phyloP scores from a whole-genome alignment of 2,888 invertebrate genomes.

The Amphiduros pacificus region DNA sequence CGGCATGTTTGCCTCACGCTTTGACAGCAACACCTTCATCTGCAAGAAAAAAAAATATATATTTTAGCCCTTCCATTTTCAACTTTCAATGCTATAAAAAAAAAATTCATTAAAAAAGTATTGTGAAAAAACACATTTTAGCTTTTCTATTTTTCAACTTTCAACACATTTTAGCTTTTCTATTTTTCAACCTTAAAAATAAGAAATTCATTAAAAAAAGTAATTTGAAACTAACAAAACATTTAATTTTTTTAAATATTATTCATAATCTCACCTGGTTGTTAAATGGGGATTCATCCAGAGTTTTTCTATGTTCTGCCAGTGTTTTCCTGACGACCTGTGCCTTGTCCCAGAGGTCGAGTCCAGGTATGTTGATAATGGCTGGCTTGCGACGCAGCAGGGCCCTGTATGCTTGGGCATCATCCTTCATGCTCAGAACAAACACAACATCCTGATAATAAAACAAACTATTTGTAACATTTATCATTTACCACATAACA shows the following conservation, averaged over 20 bases:
- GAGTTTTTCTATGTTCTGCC: constrained; percentile 51
- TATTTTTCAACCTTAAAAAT: too few relatives aligned
- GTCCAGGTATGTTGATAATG: constrained; percentile 38
- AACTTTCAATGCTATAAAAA: not conserved
- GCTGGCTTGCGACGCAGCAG: constrained; percentile 34
- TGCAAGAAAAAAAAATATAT: constrained; percentile 31
- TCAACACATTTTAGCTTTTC: too few relatives aligned
- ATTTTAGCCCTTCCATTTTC: not conserved
- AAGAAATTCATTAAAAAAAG: too few relatives aligned
- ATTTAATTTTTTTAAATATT: not conserved
- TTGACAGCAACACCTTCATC: constrained; percentile 57
- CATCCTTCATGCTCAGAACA: constrained; percentile 46
- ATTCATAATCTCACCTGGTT: constrained; percentile 49
- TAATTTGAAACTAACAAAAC: not conserved
- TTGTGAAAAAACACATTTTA: too few relatives aligned
- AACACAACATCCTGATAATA: constrained; percentile 52
- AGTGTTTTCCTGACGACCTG: constrained; percentile 52
- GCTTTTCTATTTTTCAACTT: too few relatives aligned
- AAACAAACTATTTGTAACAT: not conserved
- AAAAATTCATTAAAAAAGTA: too few relatives aligned
- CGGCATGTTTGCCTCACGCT: constrained; percentile 59
- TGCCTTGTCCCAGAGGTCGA: constrained; percentile 54
- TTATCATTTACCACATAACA: not conserved
- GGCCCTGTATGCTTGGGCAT: constrained; percentile 39
- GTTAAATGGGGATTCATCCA: constrained; percentile 60